Evolutionary conservation across 2,888 invertebrate genomes (phyloP), one percentile per base, ranked within the genome.

Genomic region (Pandemis corylana): DNA sequence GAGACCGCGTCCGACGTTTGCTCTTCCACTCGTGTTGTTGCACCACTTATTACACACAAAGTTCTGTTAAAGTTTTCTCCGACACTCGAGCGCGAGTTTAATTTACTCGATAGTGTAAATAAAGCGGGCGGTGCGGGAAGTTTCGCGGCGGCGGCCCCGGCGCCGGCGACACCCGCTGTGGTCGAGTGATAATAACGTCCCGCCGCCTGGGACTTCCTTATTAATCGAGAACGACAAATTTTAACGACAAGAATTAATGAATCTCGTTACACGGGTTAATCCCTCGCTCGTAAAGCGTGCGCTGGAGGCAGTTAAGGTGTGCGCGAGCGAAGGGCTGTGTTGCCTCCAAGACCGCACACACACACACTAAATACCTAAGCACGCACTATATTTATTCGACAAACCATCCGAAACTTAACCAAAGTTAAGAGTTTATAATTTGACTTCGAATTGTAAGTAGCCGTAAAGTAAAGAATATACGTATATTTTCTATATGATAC

Each of bases 171-270:
- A 72, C 78, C 78, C 85, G 85, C 88, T 90, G 93, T 90, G 93
- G 94, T 92, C 91, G 87, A 89, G 88, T 90, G 93, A 92, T 93
- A 94, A 94, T 94, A 94, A 94, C 93, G 91, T 91, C 85, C 87
- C 87, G 86, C 89, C 89, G 86, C 87, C 87, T 86, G 89, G 89
- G 92, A 89, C 92, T 90, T 93, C 93, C 94, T 95, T 95, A 95
- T 95, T 95, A 95, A 95, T 95, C 93, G 95, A 93, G 94, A 93
- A 94, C 95, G 94, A 95, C 95, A 94, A 95, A 95, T 95, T 95
- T 95, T 95, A 95, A 95, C 95, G 95, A 95, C 95, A 95, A 94
- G 94, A 94, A 95, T 94, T 95, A 95, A 95, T 94, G 95, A 94
- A 94, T 94, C 95, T 95, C 94, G 94, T 95, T 95, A 95, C 94